phyloP scores from a whole-genome alignment of 1,140 invertebrate genomes.

The Hycleus cichorii region DNA sequence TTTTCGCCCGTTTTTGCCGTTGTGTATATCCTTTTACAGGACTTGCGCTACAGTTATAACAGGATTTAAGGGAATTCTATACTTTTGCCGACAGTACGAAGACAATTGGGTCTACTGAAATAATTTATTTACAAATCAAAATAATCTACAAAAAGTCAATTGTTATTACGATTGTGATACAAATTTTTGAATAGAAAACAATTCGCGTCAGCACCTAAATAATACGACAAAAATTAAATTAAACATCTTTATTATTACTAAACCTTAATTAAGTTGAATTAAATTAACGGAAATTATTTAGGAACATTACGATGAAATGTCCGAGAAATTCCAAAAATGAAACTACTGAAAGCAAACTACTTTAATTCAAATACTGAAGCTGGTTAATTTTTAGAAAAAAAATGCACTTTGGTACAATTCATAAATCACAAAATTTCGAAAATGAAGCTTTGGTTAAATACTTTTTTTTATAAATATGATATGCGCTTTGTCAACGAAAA shows the following conservation, averaged over 20 bases:
- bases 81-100: no score
- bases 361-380: no score
- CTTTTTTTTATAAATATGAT: no score
- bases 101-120: conserved; percentile 1
- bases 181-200: conserved; percentile 5
- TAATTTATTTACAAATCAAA: conserved; percentile 13
- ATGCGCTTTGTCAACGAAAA: no score
- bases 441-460: no score
- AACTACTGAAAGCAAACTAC: no score
- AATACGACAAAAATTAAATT: conserved; percentile 4
- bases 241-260: conserved; percentile 3
- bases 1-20: not conserved
- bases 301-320: conserved; percentile 1
- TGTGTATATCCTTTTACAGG: not conserved
- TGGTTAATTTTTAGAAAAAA: no score
- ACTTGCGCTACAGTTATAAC: conserved; percentile 3
- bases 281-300: not conserved
- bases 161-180: not conserved
- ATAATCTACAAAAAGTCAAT: conserved; percentile 6
- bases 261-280: no score
- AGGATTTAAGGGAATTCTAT: not conserved
- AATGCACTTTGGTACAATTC: conserved; percentile 10
- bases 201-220: conserved; percentile 2
- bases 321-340: no score
- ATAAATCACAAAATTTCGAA: no score